Percentiles rank a stretch among this genome's conserved stretches.
These are phyloP conservation scores for Drosophila monieri DNA, from an alignment of 2,888 invertebrate genomes.

Conservation along the genomic window DNA sequence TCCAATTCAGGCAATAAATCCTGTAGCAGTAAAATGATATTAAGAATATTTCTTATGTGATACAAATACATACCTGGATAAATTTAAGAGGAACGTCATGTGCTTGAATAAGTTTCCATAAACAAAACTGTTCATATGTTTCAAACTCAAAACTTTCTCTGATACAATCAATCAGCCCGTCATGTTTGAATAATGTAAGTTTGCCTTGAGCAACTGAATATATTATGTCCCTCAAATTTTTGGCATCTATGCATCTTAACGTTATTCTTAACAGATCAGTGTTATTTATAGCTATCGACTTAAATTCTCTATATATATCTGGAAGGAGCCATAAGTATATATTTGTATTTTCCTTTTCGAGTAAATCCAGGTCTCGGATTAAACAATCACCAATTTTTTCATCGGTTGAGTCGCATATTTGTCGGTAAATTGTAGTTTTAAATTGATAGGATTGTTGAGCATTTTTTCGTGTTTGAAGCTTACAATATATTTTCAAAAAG, in stretches of 20 bases:
- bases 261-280: slow-evolving; percentile 94
- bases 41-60: not conserved
- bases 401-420: slow-evolving; percentile 92
- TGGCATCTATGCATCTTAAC: slow-evolving; percentile 94
- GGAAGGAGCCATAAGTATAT: slow-evolving; percentile 96
- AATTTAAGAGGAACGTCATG: slow-evolving; percentile 97
- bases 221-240: slow-evolving; percentile 94
- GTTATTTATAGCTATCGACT: slow-evolving; percentile 93
- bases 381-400: slow-evolving; percentile 84
- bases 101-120: slow-evolving; percentile 97
- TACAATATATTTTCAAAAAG: slow-evolving; percentile 92
- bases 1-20: slow-evolving; percentile 89
- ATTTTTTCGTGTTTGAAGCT: slow-evolving; percentile 85
- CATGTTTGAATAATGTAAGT: slow-evolving; percentile 91
- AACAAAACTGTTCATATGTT: slow-evolving; percentile 97
- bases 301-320: slow-evolving; percentile 95
- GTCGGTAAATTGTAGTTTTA: slow-evolving; percentile 94
- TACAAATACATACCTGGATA: slow-evolving; percentile 84
- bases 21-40: slow-evolving; percentile 51
- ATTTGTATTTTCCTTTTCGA: slow-evolving; percentile 94
- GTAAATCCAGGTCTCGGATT: slow-evolving; percentile 91
- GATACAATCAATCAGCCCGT: slow-evolving; percentile 89
- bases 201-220: slow-evolving; percentile 96
- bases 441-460: slow-evolving; percentile 87
- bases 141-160: slow-evolving; percentile 96